Base-by-base conservation (phyloP, 2,797 vertebrate species). In the Threskiornis aethiopicus region DNA sequence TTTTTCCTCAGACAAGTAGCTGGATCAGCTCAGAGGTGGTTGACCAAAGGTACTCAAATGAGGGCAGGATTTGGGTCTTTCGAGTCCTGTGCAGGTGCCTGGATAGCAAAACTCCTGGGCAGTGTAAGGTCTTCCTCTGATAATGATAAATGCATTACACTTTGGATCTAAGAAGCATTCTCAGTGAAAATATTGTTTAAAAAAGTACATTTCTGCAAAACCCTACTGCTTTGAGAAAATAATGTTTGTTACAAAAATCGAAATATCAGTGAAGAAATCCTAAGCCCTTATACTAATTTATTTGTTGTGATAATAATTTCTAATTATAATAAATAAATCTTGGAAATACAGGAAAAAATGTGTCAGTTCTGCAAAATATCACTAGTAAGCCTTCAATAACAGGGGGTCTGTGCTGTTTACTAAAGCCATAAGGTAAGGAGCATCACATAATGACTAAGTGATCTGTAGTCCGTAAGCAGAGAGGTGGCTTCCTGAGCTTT, bases 71-170 rank as follows among this genome's bases (percentile, higher is more conserved):
- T 39, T 71, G 24, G 5, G 19, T 67, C 5, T 69, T 33, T 57
- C 15, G 31, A 0, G 0, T 49, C 46, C n/a, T 82, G 2, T 57
- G 12, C 28, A 10, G 6, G 11, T 39, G 8, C 28, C 35, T 35
- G n/a, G 28, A 52, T 18, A 72, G 35, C 6, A 47, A 67, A 72
- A 85, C 12, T 41, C 52, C 57, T 55, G 58, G n/a, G 19, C 41
- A 37, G 10, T 14, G 9, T 37, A 26, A 66, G 29, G 6, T 18
- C 10, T 55, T 72, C n/a, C 31, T 79, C 39, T 65, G 67, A 39
- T 39, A 39, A 39, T 80, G 29, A 41, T 28, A 61, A 70, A 37
- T 44, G 14, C 11, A 31, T 46, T 80, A 22, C 24, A 46, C 10
- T n/a, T 65, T 41, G 42, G 17, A 61, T 69, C 47, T 55, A 61